These are phyloP conservation scores for Gallinago solitaria DNA, from an alignment of 2,797 vertebrate genomes.

Conservation along the genomic window DNA sequence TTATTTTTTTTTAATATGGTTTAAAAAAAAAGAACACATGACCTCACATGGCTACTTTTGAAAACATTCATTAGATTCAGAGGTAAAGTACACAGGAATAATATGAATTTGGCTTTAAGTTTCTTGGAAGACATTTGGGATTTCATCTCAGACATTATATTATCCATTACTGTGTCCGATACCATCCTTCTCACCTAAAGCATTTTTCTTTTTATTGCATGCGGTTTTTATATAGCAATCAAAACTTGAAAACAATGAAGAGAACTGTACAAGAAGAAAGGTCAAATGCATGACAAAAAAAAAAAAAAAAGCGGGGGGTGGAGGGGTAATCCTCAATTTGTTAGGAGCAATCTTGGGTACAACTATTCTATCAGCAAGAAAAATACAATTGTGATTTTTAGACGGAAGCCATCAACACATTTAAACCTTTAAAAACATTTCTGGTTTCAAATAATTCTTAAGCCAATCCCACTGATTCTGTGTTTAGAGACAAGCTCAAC, in stretches of 20 bases:
- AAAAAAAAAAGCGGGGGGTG: background rate
- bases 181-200: background rate
- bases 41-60: background rate
- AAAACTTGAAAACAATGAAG: background rate
- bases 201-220: background rate
- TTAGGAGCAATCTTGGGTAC: background rate
- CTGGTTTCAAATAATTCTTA: background rate
- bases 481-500: background rate
- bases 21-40: background rate
- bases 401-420: background rate
- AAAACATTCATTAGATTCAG: background rate
- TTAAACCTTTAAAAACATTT: background rate
- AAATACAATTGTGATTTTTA: background rate
- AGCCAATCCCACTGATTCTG: background rate
- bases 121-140: background rate
- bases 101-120: background rate
- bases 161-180: background rate
- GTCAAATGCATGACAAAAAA: background rate
- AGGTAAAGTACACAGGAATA: background rate
- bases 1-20: rapidly evolving
- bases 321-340: background rate
- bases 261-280: background rate
- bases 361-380: background rate
- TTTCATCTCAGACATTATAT: background rate
- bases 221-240: background rate